Conservation (phyloP, 2,797 vertebrate genomes). For the Atherinosoma microstoma region DNA sequence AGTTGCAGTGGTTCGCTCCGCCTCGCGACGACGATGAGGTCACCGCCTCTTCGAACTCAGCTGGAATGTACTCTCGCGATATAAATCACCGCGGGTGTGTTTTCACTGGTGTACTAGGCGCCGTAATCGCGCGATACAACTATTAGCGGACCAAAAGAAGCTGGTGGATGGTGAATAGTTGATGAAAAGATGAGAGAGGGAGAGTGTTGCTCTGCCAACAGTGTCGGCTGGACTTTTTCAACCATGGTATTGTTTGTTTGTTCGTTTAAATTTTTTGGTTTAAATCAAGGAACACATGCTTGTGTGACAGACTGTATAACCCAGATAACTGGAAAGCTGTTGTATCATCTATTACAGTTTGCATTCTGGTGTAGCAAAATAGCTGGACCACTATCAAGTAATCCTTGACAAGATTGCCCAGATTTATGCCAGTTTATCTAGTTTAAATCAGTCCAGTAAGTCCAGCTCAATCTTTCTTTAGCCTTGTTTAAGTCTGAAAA, state of each 20-base stretch:
- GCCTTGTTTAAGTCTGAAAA: neutral
- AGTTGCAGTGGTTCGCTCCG: conserved; percentile 82
- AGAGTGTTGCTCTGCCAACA: conserved; percentile 74
- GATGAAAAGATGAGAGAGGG: conserved; percentile 34
- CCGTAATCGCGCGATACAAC: conserved; percentile 54
- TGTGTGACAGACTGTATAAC: conserved; percentile 18
- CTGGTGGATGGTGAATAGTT: conserved; percentile 18
- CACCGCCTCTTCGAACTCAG: conserved; percentile 65
- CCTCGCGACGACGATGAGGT: conserved; percentile 76
- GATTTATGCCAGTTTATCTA: neutral
- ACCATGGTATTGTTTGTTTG: neutral
- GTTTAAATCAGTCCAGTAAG: neutral
- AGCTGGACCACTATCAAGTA: neutral
- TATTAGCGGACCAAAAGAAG: conserved; percentile 1
- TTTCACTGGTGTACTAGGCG: fast-evolving
- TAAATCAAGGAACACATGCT: conserved; percentile 42
- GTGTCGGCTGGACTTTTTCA: conserved; percentile 24
- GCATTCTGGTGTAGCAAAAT: neutral
- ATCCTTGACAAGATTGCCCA: neutral
- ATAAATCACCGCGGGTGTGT: fast-evolving
- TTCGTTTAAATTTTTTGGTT: neutral
- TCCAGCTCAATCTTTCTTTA: neutral
- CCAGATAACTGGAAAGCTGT: neutral
- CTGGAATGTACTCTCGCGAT: conserved; percentile 75
- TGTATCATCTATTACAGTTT: conserved; percentile 7